These are phyloP conservation scores for Pseudanteris insignis DNA, from an alignment of 2,888 invertebrate species.

Conservation along the genomic window DNA sequence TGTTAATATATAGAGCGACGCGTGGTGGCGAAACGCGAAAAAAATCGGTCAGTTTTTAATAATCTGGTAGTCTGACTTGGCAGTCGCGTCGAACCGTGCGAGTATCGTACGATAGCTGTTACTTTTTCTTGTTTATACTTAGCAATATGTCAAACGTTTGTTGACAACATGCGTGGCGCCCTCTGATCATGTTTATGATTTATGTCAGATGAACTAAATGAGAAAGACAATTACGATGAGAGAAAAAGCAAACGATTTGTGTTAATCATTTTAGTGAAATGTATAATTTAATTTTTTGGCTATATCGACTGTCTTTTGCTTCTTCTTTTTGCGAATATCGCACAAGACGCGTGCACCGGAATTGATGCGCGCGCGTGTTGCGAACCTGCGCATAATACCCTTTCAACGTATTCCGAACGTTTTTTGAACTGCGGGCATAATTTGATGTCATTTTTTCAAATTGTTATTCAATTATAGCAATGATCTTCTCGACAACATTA, in stretches of 20 bases:
- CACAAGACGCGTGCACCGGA: constrained; percentile 8
- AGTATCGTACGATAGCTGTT: no score
- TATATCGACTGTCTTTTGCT: neutral
- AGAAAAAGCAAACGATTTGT: constrained; percentile 14
- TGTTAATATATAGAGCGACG: no score
- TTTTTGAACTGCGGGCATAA: neutral
- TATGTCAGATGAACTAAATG: constrained; percentile 13
- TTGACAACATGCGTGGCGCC: constrained; percentile 40
- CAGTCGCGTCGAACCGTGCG: no score
- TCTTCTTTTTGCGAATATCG: constrained; percentile 2
- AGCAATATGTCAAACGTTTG: constrained; percentile 44
- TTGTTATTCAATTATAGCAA: no score
- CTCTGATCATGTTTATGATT: constrained; percentile 29
- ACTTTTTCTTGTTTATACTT: constrained; percentile 47
- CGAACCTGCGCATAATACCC: constrained; percentile 4
- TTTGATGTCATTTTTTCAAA: no score
- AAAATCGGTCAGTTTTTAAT: no score
- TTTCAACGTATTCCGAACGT: constrained; percentile 18
- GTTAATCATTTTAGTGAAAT: neutral
- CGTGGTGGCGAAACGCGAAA: no score
- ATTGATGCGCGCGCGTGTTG: constrained; percentile 2
- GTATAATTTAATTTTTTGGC: constrained; percentile 2
- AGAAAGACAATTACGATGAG: constrained; percentile 3
- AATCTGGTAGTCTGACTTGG: no score
- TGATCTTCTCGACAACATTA: no score